Percentiles rank a stretch among this genome's conserved stretches.
These are phyloP conservation scores for Mesoligia furuncula DNA, from an alignment of 2,888 invertebrate genomes.

Conservation along the genomic window DNA sequence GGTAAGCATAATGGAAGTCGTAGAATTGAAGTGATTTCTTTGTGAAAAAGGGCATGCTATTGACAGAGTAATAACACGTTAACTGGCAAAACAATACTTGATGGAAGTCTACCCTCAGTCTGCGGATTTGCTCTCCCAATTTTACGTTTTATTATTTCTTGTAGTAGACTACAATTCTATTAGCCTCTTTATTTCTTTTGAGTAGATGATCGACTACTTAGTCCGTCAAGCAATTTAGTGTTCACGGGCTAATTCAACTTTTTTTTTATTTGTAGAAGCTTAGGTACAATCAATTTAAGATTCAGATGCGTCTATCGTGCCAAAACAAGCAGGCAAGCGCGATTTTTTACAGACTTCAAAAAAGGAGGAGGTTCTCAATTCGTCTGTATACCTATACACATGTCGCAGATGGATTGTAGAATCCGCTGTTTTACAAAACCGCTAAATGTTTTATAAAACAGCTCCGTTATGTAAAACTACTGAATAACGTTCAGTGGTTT, in stretches of 20 bases:
- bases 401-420: too few species aligned
- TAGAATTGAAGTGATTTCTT: conserved; percentile 46
- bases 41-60: conserved; percentile 64
- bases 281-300: not conserved
- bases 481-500: too few species aligned
- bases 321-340: not conserved
- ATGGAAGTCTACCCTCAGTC: conserved; percentile 12
- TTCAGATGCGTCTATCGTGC: not conserved
- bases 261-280: not conserved
- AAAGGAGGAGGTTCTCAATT: not conserved
- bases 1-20: conserved; percentile 15
- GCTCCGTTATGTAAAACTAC: too few species aligned
- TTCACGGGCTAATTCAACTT: not conserved
- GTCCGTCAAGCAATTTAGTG: not conserved
- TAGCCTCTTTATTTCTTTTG: not conserved
- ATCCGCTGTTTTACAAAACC: too few species aligned
- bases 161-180: not conserved
- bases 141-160: not conserved
- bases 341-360: not conserved
- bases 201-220: not conserved
- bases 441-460: too few species aligned
- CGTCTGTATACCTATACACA: not conserved
- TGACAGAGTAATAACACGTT: conserved; percentile 60
- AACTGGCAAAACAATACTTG: conserved; percentile 34
- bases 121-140: conserved; percentile 32